These are phyloP conservation scores for Aplysia californica DNA, from an alignment of 1,140 invertebrate species.

Conservation along the genomic window DNA sequence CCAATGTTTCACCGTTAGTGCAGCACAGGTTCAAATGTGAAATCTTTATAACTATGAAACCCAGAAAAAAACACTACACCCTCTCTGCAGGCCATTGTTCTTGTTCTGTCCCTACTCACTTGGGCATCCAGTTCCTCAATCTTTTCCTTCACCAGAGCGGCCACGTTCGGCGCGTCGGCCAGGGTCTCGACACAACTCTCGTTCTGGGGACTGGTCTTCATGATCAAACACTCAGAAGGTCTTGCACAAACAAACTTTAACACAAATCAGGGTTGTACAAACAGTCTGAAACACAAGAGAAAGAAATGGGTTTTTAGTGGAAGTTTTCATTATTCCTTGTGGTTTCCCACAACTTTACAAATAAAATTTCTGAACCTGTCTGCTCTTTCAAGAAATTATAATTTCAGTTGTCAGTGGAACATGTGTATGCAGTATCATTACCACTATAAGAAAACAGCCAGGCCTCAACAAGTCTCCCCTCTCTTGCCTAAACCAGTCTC, in stretches of 20 bases:
- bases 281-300: constrained; percentile 53
- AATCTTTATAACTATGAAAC: too few species aligned
- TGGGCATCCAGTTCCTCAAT: constrained; percentile 26
- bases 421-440: too few species aligned
- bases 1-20: not conserved
- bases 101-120: too few species aligned
- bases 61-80: too few species aligned
- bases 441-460: too few species aligned
- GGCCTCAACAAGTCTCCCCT: too few species aligned
- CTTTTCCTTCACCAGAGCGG: constrained; percentile 30
- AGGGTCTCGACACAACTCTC: too few species aligned
- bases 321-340: not conserved
- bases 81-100: too few species aligned
- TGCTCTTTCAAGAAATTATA: not conserved
- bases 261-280: constrained; percentile 52
- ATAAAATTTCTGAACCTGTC: not conserved
- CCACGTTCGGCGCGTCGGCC: too few species aligned
- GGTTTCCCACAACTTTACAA: not conserved
- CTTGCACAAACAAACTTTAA: not conserved
- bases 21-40: not conserved
- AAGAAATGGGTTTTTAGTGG: not conserved
- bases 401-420: not conserved
- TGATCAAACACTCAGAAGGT: constrained; percentile 6
- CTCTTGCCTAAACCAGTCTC: too few species aligned
- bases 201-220: constrained; percentile 10